Percentiles rank a stretch among this genome's conserved stretches.
Evolutionary conservation across 2,888 invertebrate species (phyloP).

Genomic region (Trypoxylon attenuatum): DNA sequence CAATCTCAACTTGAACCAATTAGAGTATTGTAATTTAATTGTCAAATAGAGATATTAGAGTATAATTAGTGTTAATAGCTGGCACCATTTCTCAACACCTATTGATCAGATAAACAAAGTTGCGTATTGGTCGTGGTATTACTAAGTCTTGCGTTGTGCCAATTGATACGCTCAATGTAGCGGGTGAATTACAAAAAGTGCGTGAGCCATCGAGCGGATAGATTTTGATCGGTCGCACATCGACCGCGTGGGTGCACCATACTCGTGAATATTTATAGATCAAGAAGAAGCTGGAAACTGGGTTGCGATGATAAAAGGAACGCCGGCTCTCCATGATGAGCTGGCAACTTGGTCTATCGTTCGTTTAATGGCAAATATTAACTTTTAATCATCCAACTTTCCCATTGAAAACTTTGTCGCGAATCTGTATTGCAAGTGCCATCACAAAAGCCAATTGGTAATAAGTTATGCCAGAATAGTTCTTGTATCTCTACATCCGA

Average conservation of each 20-base stretch:
- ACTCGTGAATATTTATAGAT: constrained; percentile 27
- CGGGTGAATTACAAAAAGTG: neutral
- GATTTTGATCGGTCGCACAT: neutral
- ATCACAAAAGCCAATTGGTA: no score
- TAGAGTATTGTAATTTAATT: neutral
- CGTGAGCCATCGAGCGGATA: neutral
- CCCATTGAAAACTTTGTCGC: neutral
- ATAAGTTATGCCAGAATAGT: no score
- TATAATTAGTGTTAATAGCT: no score
- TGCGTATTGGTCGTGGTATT: neutral
- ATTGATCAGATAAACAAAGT: neutral
- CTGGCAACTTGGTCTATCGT: constrained; percentile 25
- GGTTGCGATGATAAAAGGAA: constrained; percentile 28
- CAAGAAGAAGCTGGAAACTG: constrained; percentile 43
- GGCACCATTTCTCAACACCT: no score
- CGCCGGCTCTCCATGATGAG: constrained; percentile 15
- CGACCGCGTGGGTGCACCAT: neutral
- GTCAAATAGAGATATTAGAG: no score
- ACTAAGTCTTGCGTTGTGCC: neutral
- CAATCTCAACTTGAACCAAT: neutral
- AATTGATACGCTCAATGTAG: neutral
- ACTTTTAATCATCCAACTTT: no score
- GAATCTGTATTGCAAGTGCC: no score
- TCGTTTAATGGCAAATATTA: constrained; percentile 25
- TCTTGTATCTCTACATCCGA: no score